Conservation (phyloP, 2,797 vertebrate genomes). For the Pangasius sanitwongsei region DNA sequence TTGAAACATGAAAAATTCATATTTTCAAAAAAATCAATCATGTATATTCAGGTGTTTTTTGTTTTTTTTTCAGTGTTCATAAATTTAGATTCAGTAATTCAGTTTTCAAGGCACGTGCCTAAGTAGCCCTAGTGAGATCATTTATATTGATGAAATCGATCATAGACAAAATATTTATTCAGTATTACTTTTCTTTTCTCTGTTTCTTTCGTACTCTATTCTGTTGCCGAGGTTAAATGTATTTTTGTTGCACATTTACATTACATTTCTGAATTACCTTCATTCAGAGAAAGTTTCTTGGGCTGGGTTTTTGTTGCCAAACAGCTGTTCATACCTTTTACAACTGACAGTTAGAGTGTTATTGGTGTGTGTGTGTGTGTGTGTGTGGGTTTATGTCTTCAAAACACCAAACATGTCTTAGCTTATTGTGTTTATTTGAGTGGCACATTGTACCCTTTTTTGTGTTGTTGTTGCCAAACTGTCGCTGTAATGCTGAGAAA, state of each 20-base stretch:
- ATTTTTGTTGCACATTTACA: not conserved
- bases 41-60: not conserved
- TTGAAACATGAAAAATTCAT: not conserved
- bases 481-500: not conserved
- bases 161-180: not conserved
- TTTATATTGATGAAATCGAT: not conserved
- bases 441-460: not conserved
- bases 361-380: not conserved
- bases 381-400: not conserved
- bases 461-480: not conserved
- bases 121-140: not conserved
- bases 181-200: not conserved
- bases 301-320: not conserved
- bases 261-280: not conserved
- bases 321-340: not conserved
- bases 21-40: not conserved
- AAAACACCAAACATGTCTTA: slow-evolving; percentile 2
- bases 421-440: not conserved
- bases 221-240: not conserved
- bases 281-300: not conserved
- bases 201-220: too few species aligned
- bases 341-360: not conserved
- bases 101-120: not conserved
- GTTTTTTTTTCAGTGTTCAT: not conserved
- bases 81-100: not conserved